These are phyloP conservation scores for Hepsetus odoe DNA, from an alignment of 2,113 vertebrate genomes.

Conservation along the genomic window DNA sequence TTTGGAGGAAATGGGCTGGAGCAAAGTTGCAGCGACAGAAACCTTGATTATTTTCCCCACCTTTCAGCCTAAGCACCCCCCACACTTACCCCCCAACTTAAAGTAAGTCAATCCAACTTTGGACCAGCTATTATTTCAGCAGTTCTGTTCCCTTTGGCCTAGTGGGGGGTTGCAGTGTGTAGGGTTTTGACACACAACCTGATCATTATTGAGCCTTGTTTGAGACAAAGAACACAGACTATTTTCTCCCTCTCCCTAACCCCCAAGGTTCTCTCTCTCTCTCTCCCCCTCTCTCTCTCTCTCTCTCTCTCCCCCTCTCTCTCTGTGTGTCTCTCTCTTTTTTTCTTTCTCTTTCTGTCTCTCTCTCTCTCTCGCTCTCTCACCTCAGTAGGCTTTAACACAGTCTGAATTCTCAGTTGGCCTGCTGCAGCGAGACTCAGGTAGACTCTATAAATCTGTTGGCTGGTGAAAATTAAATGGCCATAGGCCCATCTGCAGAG, in stretches of 20 bases:
- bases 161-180: slow-evolving; percentile 9
- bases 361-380: neutral
- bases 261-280: neutral
- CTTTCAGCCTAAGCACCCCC: neutral
- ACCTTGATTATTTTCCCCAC: slow-evolving; percentile 56
- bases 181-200: slow-evolving; percentile 34
- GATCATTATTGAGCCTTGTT: slow-evolving; percentile 31
- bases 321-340: neutral
- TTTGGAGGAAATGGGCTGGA: slow-evolving; percentile 64
- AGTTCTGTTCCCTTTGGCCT: slow-evolving; percentile 7
- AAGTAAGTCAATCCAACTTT: slow-evolving; percentile 33
- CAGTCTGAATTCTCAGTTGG: slow-evolving; percentile 47
- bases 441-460: slow-evolving; percentile 56
- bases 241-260: neutral
- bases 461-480: slow-evolving; percentile 55
- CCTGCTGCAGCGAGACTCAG: slow-evolving; percentile 40
- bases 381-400: slow-evolving; percentile 35
- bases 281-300: neutral
- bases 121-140: slow-evolving; percentile 52
- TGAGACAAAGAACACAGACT: slow-evolving; percentile 20
- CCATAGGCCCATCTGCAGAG: slow-evolving; percentile 43
- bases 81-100: slow-evolving; percentile 13
- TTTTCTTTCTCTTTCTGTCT: neutral
- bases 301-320: neutral
- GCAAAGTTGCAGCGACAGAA: slow-evolving; percentile 60